Percentiles rank a stretch among this genome's conserved stretches.
phyloP scores from a whole-genome alignment of 2,797 vertebrate genomes.

The Oryzias sinensis region DNA sequence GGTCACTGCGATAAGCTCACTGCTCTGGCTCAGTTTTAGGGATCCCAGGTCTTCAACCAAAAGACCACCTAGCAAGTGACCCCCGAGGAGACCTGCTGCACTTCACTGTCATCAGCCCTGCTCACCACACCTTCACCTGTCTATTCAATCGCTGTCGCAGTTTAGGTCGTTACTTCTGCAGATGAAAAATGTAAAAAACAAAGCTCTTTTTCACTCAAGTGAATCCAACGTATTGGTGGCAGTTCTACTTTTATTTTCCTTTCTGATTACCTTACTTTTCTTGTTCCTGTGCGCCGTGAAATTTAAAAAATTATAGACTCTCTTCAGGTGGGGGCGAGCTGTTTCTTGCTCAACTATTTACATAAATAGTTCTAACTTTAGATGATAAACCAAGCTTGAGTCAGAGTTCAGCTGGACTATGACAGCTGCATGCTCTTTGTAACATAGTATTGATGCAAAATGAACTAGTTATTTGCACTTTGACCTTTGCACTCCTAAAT shows the following conservation, averaged over 20 bases:
- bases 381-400: constrained; percentile 13
- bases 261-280: too few relatives aligned
- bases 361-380: constrained; percentile 5
- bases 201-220: too few relatives aligned
- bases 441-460: constrained; percentile 5
- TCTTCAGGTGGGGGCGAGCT: background rate
- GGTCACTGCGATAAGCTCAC: constrained; percentile 60
- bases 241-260: too few relatives aligned
- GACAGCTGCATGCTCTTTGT: constrained; percentile 27
- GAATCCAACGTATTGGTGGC: too few relatives aligned
- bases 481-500: constrained; percentile 20
- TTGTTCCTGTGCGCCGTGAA: too few relatives aligned
- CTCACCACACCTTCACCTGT: constrained; percentile 39
- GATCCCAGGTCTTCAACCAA: constrained; percentile 43
- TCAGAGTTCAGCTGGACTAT: constrained; percentile 37
- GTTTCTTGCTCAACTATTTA: background rate
- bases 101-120: constrained; percentile 58
- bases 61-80: constrained; percentile 73
- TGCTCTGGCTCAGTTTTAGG: constrained; percentile 11
- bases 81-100: constrained; percentile 60
- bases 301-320: background rate
- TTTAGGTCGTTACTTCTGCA: background rate
- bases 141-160: background rate
- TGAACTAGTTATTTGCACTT: constrained; percentile 7
- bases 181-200: background rate